phyloP scores from a whole-genome alignment of 1,140 invertebrate species.

The Bradysia coprophila region DNA sequence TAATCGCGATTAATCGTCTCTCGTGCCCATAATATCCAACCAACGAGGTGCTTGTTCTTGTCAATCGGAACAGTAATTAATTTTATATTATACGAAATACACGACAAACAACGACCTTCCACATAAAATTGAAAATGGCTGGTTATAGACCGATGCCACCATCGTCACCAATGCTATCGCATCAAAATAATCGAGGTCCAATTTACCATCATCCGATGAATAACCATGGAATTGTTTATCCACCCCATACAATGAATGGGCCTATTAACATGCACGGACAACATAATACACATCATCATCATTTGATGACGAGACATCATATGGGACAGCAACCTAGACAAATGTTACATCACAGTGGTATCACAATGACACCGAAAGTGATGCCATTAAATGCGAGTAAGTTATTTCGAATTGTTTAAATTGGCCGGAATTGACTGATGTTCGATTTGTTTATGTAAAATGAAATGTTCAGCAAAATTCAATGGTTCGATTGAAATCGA shows the following conservation, averaged over 20 bases:
- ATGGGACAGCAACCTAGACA: not conserved
- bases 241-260: not conserved
- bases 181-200: not conserved
- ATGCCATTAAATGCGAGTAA: slow-evolving; percentile 2
- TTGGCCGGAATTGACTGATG: too few relatives aligned
- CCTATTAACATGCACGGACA: not conserved
- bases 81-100: too few relatives aligned
- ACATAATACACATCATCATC: not conserved
- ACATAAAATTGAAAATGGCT: not conserved
- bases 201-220: not conserved
- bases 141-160: not conserved
- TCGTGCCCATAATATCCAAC: too few relatives aligned
- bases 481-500: too few relatives aligned
- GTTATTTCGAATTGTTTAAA: not conserved
- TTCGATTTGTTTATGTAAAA: too few relatives aligned
- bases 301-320: not conserved
- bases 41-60: too few relatives aligned
- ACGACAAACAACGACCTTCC: too few relatives aligned
- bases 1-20: too few relatives aligned
- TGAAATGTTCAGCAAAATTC: too few relatives aligned
- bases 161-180: not conserved
- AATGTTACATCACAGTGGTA: not conserved
- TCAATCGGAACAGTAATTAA: too few relatives aligned
- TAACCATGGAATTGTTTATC: not conserved
- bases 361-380: not conserved